Conservation (phyloP, 1,140 invertebrate genomes). For the Drusus annulatus region DNA sequence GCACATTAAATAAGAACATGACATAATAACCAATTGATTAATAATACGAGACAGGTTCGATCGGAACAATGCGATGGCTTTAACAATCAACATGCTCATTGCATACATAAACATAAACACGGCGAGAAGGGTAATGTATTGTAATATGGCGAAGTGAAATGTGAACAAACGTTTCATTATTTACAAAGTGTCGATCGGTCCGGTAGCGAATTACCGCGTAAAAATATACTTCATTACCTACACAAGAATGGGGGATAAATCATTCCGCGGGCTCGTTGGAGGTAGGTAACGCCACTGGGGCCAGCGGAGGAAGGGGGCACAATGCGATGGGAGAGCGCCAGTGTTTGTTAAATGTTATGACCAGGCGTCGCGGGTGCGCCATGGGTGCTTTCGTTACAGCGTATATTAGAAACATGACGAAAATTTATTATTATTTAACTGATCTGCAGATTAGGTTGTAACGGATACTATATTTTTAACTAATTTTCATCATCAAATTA, state of each 20-base stretch:
- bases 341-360: slow-evolving; percentile 23
- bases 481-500: no score
- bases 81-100: slow-evolving; percentile 1
- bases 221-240: slow-evolving; percentile 38
- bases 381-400: no score
- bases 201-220: slow-evolving; percentile 27
- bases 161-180: slow-evolving; percentile 25
- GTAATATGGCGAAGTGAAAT: neutral
- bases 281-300: slow-evolving; percentile 12
- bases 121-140: neutral
- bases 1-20: no score
- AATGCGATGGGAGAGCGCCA: slow-evolving; percentile 1
- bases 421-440: no score
- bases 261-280: neutral
- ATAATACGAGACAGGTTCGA: neutral
- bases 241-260: slow-evolving; percentile 41
- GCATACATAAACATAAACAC: neutral
- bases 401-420: no score
- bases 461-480: no score
- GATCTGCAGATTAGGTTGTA: no score
- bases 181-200: slow-evolving; percentile 14
- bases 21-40: no score
- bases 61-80: neutral
- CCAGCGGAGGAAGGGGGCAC: neutral
- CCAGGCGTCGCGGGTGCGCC: neutral